Base-by-base conservation (phyloP, 2,113 vertebrate genomes). In the Vidua chalybeata region DNA sequence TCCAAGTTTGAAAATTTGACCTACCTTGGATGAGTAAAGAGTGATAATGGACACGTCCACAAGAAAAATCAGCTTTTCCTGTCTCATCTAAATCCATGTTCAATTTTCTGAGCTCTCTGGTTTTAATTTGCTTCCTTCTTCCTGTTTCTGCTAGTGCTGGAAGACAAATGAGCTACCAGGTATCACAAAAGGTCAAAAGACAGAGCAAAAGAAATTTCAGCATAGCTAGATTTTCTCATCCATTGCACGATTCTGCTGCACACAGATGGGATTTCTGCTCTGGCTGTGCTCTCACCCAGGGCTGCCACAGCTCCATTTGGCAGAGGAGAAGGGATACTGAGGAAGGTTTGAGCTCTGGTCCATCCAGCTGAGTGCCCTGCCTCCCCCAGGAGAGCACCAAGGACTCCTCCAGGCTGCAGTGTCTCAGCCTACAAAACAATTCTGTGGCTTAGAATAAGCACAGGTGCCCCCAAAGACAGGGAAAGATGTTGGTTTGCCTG, bases 121-220 rank as follows among this genome's bases (percentile, higher is more conserved):
- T 77, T 83, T 84, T 85, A 54, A 58, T 93, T 92, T 64, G 24
- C 90, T 91, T 83, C 48, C 72, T 74, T 74, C 35, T 56, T 77
- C 19, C 11, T 39, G 13, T 59, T 90, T 88, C 79, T 93, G 59
- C 66, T 48, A 6, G 22, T 15, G 24, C 79, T 84, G 75, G 63
- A 76, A 85, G 67, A 96, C 84, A 94, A 93, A 94, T 4, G 85
- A 91, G 84, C 62, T 45, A 66, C 64, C 68, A 52, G 43, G 33
- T 83, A 66, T 39, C 48, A 74, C 72, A 37, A 90, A 95, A 95
- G 72, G 79, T 95, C 89, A 95, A 56, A 75, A 93, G 77, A 63
- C 43, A 84, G 24, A 87, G 49, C 55, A 72, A 45, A 46, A 73
- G 63, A 39, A 54, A 43, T 90, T 79, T 56, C 15, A 74, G 17